These are phyloP conservation scores for Oryzias melastigma DNA, from an alignment of 2,113 vertebrate species.

Conservation along the genomic window DNA sequence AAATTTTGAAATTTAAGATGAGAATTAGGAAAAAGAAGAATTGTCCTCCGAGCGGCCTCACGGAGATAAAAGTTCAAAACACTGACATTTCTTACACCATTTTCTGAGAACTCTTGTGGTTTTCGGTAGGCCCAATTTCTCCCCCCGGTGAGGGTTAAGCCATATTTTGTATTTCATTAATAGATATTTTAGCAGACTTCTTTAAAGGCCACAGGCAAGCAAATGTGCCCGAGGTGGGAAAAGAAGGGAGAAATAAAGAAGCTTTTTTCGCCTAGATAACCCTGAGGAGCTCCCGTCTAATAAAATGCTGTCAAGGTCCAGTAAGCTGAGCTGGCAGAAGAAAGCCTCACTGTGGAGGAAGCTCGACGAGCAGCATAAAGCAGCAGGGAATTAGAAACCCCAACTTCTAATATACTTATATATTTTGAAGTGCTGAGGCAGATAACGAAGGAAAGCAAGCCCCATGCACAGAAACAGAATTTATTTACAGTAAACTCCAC, in stretches of 20 bases:
- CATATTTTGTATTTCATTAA: slow-evolving; percentile 58
- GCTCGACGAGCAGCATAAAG: slow-evolving; percentile 47
- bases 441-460: slow-evolving; percentile 36
- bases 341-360: slow-evolving; percentile 54
- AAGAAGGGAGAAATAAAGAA: slow-evolving; percentile 34
- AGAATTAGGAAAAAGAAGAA: background rate
- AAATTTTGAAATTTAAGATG: background rate
- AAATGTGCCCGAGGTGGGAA: slow-evolving; percentile 2
- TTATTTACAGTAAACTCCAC: background rate
- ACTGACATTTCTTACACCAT: background rate
- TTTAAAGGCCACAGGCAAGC: slow-evolving; percentile 19
- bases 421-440: slow-evolving; percentile 49
- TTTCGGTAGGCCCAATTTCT: slow-evolving; percentile 12
- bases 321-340: slow-evolving; percentile 64
- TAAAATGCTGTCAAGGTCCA: slow-evolving; percentile 71
- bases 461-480: slow-evolving; percentile 33
- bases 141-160: slow-evolving; percentile 6
- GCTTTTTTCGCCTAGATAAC: slow-evolving; percentile 48
- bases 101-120: background rate
- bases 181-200: slow-evolving; percentile 44
- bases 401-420: slow-evolving; percentile 55
- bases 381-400: slow-evolving; percentile 43
- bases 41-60: background rate
- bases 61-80: background rate
- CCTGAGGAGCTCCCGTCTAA: slow-evolving; percentile 63